These are phyloP conservation scores for Sapajus apella DNA, from an alignment of 2,113 vertebrate genomes.

Conservation along the genomic window DNA sequence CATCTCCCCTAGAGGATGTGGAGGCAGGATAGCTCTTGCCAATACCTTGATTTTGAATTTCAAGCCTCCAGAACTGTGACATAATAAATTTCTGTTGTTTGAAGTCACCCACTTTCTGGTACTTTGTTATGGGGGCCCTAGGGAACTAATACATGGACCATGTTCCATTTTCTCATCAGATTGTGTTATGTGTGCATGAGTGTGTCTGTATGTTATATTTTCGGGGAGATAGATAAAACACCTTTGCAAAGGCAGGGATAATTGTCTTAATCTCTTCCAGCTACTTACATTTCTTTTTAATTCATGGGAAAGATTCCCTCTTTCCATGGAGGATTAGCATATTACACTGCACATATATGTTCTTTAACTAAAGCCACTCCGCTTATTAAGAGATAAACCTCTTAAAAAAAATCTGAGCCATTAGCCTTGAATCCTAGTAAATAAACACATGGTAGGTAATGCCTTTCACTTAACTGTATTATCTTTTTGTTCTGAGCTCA, in stretches of 20 bases:
- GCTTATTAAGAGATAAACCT: constrained; percentile 24
- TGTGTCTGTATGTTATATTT: neutral
- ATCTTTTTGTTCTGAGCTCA: neutral
- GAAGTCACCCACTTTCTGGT: neutral
- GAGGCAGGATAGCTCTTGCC: neutral
- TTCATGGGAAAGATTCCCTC: constrained; percentile 6
- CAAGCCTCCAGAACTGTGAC: neutral
- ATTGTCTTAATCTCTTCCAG: constrained; percentile 35
- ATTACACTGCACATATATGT: neutral
- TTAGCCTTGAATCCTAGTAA: neutral
- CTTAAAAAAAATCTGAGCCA: neutral
- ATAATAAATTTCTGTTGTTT: neutral
- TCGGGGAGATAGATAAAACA: neutral
- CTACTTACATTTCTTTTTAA: constrained; percentile 34
- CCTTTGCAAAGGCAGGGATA: neutral
- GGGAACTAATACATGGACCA: neutral
- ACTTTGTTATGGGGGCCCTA: neutral
- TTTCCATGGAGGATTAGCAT: constrained; percentile 32
- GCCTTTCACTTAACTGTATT: neutral
- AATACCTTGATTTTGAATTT: neutral
- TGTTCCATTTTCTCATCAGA: neutral
- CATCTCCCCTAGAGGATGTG: neutral
- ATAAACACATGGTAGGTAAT: neutral
- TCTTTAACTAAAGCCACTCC: constrained; percentile 1
- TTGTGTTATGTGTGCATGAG: neutral